Base-by-base conservation (phyloP, 2,797 vertebrate genomes). In the Paratrypauchen microcephalus region DNA sequence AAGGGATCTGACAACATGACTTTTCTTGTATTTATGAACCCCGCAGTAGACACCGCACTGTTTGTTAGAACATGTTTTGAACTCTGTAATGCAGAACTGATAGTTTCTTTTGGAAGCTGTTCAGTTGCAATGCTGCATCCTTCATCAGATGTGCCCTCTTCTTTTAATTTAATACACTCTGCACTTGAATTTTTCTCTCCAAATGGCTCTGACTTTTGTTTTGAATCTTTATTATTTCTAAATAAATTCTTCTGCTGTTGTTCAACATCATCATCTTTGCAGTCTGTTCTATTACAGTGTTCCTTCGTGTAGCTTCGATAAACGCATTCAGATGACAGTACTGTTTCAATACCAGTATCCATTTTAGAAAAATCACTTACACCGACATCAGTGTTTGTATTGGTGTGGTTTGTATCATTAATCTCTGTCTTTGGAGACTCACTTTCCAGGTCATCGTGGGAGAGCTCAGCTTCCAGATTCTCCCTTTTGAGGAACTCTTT, bases 401-500 rank as follows among this genome's bases (percentile, higher is more conserved):
- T 79, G 73, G 81, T 70, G 72, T 85, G 69, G 16, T 90, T 87
- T 52, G 75, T 63, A 78, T 26, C 21, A 69, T 73, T 45, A 0
- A 47, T 68, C 80, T 48, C 72, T 55, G 75, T 78, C 72, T 88
- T 90, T 24, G 83, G 80, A 77, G 91, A 92, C 45, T 78, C 86
- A 72, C 82, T 87, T 73, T 94, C 94, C 32, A 92, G 65, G 19
- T 95, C 95, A 36, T 96, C 95, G 66, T 88, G 84, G 65, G 87
- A 92, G 0, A 92, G 84, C 68, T 95, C 94, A 68, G 92, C 78
- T 81, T 94, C 93, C 81, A 98, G 85, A 75, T 94, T 94, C 84
- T 98, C 96, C 82, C 76, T 93, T 73, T 90, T 93, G 70, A 98
- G 91, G 83, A 98, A 98, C 15, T 41, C 72, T 87, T 93, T 96